Conservation (phyloP, 2,888 invertebrate genomes). For the Drosophila merina region DNA sequence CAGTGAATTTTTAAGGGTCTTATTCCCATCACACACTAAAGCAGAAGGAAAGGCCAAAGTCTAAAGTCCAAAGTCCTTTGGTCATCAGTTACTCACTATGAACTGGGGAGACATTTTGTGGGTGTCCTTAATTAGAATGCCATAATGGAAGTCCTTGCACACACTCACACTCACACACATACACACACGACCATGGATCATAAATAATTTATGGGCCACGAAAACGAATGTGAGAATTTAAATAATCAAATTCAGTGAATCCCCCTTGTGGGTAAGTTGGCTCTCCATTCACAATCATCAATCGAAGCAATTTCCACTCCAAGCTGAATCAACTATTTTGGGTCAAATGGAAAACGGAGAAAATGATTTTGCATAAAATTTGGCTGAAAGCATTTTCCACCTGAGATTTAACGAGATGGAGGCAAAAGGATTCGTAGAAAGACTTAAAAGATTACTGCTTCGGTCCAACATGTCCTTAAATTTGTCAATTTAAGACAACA, state of each 20-base stretch:
- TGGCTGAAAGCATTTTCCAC: conserved; percentile 22
- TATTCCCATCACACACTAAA: conserved; percentile 20
- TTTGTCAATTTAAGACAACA: conserved; percentile 51
- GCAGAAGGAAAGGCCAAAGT: background rate
- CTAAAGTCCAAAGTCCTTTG: conserved; percentile 12
- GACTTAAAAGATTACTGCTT: conserved; percentile 13
- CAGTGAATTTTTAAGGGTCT: conserved; percentile 32
- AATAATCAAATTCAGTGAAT: conserved; percentile 69
- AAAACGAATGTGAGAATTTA: conserved; percentile 69
- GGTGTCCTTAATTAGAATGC: conserved; percentile 71
- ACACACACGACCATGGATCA: conserved; percentile 42
- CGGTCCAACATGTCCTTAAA: conserved; percentile 31
- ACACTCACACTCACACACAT: conserved; percentile 20
- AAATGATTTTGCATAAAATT: conserved; percentile 65
- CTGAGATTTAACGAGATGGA: conserved; percentile 35
- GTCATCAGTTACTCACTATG: conserved; percentile 61
- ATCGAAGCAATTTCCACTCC: conserved; percentile 43
- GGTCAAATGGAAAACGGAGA: conserved; percentile 14
- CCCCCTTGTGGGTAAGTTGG: conserved; percentile 15
- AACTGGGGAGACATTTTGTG: conserved; percentile 66
- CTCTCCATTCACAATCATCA: conserved; percentile 28
- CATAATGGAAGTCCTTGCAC: conserved; percentile 34
- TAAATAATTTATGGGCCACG: conserved; percentile 78
- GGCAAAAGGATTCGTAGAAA: conserved; percentile 2
- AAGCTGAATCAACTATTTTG: conserved; percentile 32